These are phyloP conservation scores for Prunella strophiata DNA, from an alignment of 2,797 vertebrate genomes.

Conservation along the genomic window DNA sequence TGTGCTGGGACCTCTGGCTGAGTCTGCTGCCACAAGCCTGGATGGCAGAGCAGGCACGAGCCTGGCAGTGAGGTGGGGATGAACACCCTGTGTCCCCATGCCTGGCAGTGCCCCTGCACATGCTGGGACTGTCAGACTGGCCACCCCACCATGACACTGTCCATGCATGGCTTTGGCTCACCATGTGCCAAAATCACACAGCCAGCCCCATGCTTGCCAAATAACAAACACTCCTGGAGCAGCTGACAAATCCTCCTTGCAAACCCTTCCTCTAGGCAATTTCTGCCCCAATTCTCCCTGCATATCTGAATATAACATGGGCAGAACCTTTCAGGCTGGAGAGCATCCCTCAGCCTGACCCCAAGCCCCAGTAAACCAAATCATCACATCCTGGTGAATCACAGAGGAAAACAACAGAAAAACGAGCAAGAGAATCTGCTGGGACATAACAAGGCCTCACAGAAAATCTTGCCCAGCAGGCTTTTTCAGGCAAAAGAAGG, in stretches of 20 bases:
- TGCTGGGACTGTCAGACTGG: rapidly evolving
- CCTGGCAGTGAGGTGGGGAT: neutral
- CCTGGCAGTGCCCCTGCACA: neutral
- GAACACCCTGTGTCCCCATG: rapidly evolving
- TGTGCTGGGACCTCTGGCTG: neutral
- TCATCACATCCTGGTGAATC: neutral
- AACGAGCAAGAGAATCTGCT: neutral
- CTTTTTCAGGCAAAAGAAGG: neutral
- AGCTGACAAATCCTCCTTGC: neutral
- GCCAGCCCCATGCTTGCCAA: neutral
- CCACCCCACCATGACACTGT: rapidly evolving
- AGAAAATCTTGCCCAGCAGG: conserved; percentile 5
- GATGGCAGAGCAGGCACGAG: neutral
- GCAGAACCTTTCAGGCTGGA: neutral
- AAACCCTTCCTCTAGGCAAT: neutral
- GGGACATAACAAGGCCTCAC: neutral
- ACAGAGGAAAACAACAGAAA: neutral
- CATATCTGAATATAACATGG: neutral
- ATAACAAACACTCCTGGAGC: neutral
- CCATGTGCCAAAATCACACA: neutral
- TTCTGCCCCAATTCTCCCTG: neutral
- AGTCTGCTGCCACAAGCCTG: neutral
- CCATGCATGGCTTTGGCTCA: rapidly evolving
- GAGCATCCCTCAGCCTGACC: neutral
- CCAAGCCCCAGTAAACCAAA: neutral